Evolutionary conservation across 1,140 invertebrate genomes (phyloP).

Genomic region (Spodoptera frugiperda): DNA sequence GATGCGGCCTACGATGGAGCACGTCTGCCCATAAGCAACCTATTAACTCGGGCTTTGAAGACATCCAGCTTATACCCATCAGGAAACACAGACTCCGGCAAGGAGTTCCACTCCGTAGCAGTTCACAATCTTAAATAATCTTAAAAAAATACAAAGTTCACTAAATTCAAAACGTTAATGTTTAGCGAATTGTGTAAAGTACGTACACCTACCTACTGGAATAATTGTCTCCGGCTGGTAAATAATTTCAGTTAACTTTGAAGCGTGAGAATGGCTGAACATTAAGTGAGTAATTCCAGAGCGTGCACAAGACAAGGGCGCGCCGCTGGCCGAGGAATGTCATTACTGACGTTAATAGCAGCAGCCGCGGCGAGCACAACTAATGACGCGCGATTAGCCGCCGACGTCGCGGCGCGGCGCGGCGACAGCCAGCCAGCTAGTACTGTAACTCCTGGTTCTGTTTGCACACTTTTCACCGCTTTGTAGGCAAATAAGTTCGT

Average conservation of each 20-base stretch:
- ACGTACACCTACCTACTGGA: not conserved
- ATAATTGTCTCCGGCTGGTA: not conserved
- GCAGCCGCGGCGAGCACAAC: not conserved
- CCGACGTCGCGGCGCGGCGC: not conserved
- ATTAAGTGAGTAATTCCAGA: constrained; percentile 7
- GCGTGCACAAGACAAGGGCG: constrained; percentile 13
- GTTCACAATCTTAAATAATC: no score
- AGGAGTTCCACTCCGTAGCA: no score
- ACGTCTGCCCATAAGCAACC: no score
- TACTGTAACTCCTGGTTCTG: not conserved
- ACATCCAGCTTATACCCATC: no score
- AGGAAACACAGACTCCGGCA: no score
- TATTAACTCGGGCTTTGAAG: no score
- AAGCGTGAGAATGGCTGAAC: constrained; percentile 12
- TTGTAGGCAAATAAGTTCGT: no score
- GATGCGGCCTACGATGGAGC: no score
- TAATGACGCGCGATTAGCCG: constrained; percentile 22
- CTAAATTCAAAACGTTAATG: no score
- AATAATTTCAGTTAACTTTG: constrained; percentile 7
- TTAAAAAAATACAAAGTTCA: no score
- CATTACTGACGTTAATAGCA: constrained; percentile 5
- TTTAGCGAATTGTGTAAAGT: not conserved
- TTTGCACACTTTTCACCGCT: no score
- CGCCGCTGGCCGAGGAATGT: constrained; percentile 11
- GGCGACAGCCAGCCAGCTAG: no score